These are phyloP conservation scores for Gobionotothen gibberifrons DNA, from an alignment of 2,797 vertebrate genomes.

Conservation along the genomic window DNA sequence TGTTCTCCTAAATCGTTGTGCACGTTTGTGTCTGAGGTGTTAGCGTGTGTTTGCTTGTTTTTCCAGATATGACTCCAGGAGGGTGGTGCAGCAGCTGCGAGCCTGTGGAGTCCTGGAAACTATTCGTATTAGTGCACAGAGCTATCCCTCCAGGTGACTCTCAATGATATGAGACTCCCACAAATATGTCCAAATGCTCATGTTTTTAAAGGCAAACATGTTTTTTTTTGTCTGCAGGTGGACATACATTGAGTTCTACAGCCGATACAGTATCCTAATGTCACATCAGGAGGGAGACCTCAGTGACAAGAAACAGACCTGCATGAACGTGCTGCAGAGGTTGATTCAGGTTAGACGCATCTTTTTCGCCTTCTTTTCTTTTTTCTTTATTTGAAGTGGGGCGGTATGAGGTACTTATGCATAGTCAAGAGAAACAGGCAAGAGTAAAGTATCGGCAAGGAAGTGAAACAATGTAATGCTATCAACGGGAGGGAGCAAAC, in stretches of 20 bases:
- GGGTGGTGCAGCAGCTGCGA: slow-evolving; percentile 95
- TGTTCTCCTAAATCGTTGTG: neutral
- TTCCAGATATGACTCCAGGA: slow-evolving; percentile 91
- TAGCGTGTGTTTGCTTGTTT: slow-evolving; percentile 21
- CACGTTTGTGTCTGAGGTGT: neutral
- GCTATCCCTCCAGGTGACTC: slow-evolving; percentile 95
- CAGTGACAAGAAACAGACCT: slow-evolving; percentile 92
- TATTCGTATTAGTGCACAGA: slow-evolving; percentile 95
- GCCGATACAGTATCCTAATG: slow-evolving; percentile 96
- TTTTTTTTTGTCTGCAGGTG: slow-evolving; percentile 82
- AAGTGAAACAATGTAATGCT: too few relatives aligned
- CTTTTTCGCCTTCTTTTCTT: too few relatives aligned
- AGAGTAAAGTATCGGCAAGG: too few relatives aligned
- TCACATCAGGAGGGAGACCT: slow-evolving; percentile 86
- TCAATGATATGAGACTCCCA: neutral
- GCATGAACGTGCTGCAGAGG: slow-evolving; percentile 90
- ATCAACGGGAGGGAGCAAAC: too few relatives aligned
- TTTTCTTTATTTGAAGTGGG: too few relatives aligned
- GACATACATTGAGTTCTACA: slow-evolving; percentile 98
- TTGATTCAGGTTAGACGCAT: slow-evolving; percentile 89
- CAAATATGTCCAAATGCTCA: neutral
- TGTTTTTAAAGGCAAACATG: neutral
- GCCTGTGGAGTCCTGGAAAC: slow-evolving; percentile 98
- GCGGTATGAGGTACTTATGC: too few relatives aligned
- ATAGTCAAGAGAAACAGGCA: too few relatives aligned